Base-by-base conservation (phyloP, 2,888 invertebrate species). In the Sinodicranocentrus sp. region DNA sequence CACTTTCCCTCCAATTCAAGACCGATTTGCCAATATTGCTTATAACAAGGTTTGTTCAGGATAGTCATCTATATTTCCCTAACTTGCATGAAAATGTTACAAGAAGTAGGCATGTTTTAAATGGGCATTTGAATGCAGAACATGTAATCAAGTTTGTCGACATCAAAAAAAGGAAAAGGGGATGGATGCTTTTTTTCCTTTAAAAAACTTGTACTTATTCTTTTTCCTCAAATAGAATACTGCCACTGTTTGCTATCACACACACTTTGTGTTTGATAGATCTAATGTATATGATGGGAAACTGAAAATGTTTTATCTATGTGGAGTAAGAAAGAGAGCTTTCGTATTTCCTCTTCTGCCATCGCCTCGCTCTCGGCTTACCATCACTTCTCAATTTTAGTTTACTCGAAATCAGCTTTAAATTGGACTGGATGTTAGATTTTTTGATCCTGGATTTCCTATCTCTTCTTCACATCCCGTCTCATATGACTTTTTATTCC, bases 81-180 rank as follows among this genome's bases (percentile, higher is more conserved):
- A 33, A 33, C 3, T 17, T 52, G 17, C n/a, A 52, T 52, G 52
- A 52, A 52, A 52, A 52, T 48, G 48, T n/a, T 2, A 15, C 2
- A 48, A n/a, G n/a, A 10, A n/a, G 48, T 48, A 48, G 57, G 57
- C 57, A 57, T 57, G 57, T 57, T 57, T 57, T 57, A 57, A 57
- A 57, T 57, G 57, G 75, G 79, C 63, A 84, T 84, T 84, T 75
- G 71, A 65, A 84, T 80, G 80, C 84, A 68, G 71, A 80, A 43
- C 82, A 78, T 78, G 78, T 73, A 82, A 82, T 85, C 82, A 82
- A 85, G 73, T 82, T 85, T 82, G 54, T 78, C 72, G 75, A 77
- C 82, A 82, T 85, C 85, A 85, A 85, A 82, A 61, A 21, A 67
- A 67, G 23, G 67, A 43, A 43, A n/a, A 48, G 48, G 63, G 17